These are phyloP conservation scores for Mallotus villosus DNA, from an alignment of 2,797 vertebrate genomes.

Conservation along the genomic window DNA sequence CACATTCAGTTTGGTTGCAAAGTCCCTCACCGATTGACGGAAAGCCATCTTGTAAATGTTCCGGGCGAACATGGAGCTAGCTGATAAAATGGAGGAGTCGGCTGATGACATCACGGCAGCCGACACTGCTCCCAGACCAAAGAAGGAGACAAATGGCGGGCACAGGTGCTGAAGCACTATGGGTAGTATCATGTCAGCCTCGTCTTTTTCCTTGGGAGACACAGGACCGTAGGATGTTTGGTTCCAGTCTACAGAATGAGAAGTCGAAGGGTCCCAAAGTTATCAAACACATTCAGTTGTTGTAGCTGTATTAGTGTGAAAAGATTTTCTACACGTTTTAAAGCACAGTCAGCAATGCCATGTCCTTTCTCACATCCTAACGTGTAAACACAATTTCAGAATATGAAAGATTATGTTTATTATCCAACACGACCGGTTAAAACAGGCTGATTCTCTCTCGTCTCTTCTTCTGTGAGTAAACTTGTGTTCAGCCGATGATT, in stretches of 20 bases:
- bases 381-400: too few relatives aligned
- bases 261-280: too few relatives aligned
- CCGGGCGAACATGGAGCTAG: conserved; percentile 97
- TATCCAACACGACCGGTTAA: too few relatives aligned
- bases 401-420: too few relatives aligned
- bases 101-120: conserved; percentile 98
- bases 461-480: conserved; percentile 6
- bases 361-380: too few relatives aligned
- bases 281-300: background rate
- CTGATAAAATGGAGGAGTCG: conserved; percentile 96
- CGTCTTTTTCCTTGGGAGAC: conserved; percentile 79
- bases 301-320: too few relatives aligned
- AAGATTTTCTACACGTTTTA: too few relatives aligned
- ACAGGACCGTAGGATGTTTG: conserved; percentile 81
- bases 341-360: too few relatives aligned
- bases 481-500: conserved; percentile 42
- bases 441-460: background rate
- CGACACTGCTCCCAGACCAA: conserved; percentile 93
- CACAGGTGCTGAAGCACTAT: conserved; percentile 96
- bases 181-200: conserved; percentile 96
- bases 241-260: conserved; percentile 72
- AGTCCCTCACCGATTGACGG: conserved; percentile 86
- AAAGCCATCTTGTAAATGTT: conserved; percentile 97
- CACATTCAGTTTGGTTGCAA: background rate
- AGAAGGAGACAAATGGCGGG: conserved; percentile 91